Percentiles rank a stretch among this genome's conserved stretches.
These are phyloP conservation scores for Theonella swinhoei DNA, from an alignment of 37 sponge, comb jelly and placozoan species.

Conservation along the genomic window DNA sequence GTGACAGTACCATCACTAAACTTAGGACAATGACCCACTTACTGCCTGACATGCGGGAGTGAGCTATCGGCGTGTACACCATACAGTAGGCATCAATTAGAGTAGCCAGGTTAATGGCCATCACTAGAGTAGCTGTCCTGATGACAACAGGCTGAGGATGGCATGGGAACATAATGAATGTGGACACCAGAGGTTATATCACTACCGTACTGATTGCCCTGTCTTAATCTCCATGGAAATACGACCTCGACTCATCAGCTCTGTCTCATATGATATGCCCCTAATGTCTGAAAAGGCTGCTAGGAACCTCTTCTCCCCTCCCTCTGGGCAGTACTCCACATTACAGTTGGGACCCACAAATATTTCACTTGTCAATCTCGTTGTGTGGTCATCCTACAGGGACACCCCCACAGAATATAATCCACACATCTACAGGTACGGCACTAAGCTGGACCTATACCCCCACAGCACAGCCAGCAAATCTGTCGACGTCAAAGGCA, in stretches of 20 bases:
- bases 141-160: slow-evolving; percentile 77
- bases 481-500: slow-evolving; percentile 70
- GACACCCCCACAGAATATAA: too few relatives aligned
- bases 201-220: too few relatives aligned
- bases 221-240: slow-evolving; percentile 50
- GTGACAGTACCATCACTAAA: too few relatives aligned
- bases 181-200: too few relatives aligned
- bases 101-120: slow-evolving; percentile 83
- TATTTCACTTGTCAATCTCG: slow-evolving; percentile 42
- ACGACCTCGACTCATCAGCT: slow-evolving; percentile 54
- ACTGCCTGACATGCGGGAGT: slow-evolving; percentile 42
- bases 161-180: too few relatives aligned
- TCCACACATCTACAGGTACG: too few relatives aligned
- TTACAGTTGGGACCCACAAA: slow-evolving; percentile 77
- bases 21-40: too few relatives aligned
- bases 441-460: slow-evolving; percentile 30
- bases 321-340: slow-evolving; percentile 48
- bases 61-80: slow-evolving; percentile 56
- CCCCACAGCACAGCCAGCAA: slow-evolving; percentile 76
- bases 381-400: slow-evolving; percentile 33
- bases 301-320: slow-evolving; percentile 41
- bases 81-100: slow-evolving; percentile 92
- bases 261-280: slow-evolving; percentile 53
- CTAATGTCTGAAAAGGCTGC: slow-evolving; percentile 61
- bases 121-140: slow-evolving; percentile 45